phyloP scores from a whole-genome alignment of 23 tunicate species.

The Clavelina lepadiformis region DNA sequence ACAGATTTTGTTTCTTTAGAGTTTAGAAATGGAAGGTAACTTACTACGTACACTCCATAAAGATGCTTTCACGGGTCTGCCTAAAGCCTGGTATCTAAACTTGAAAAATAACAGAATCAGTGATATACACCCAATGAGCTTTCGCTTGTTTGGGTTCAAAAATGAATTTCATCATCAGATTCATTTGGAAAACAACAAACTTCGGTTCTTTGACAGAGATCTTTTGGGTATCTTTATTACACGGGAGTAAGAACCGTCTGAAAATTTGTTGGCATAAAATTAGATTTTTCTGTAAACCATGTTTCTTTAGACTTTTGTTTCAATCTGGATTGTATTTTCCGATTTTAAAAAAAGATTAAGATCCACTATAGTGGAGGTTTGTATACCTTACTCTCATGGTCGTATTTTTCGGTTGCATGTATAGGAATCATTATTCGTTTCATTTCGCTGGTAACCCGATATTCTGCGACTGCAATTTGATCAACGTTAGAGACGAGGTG shows the following conservation, averaged over 20 bases:
- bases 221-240: background rate
- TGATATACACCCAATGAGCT: conserved; percentile 20
- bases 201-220: conserved; percentile 14
- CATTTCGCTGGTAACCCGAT: conserved; percentile 63
- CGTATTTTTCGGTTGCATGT: no score
- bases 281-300: background rate
- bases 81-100: conserved; percentile 21
- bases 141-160: conserved; percentile 25
- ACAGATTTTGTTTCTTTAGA: conserved; percentile 1
- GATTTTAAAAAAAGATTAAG: background rate
- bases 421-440: conserved; percentile 8
- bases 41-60: background rate
- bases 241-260: conserved; percentile 2
- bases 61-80: conserved; percentile 6
- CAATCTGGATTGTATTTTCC: background rate
- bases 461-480: conserved; percentile 65
- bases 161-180: conserved; percentile 26
- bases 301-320: background rate
- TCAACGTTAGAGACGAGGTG: conserved; percentile 17
- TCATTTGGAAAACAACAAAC: conserved; percentile 23
- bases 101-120: conserved; percentile 30
- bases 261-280: background rate
- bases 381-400: no score
- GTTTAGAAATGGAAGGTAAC: conserved; percentile 27
- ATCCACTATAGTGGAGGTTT: background rate